Evolutionary conservation across 2,888 invertebrate genomes (phyloP).

Genomic region (Lasioglossum oenotherae): DNA sequence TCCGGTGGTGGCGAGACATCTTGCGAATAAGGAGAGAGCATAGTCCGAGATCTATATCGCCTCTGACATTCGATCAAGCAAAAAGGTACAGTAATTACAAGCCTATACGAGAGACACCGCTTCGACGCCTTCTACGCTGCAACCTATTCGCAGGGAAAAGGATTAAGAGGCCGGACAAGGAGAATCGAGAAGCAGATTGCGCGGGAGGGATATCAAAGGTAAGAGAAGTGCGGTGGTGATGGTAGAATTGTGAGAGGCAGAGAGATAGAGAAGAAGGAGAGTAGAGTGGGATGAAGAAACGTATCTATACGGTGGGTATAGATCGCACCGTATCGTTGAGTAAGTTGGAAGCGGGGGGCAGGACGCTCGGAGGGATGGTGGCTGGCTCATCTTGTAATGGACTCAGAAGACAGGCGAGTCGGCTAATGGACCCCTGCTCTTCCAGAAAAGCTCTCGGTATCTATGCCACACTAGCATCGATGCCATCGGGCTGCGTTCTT

Average conservation of each 20-base stretch:
- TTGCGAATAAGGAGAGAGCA: background rate
- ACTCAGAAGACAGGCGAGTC: conserved; percentile 84
- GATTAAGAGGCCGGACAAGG: conserved; percentile 56
- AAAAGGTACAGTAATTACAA: conserved; percentile 38
- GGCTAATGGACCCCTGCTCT: conserved; percentile 84
- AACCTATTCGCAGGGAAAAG: conserved; percentile 53
- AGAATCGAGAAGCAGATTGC: conserved; percentile 40
- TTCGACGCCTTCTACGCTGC: conserved; percentile 36
- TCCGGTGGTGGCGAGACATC: background rate
- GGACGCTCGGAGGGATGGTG: conserved; percentile 74
- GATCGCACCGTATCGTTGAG: conserved; percentile 70
- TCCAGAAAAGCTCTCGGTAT: conserved; percentile 83
- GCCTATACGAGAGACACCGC: conserved; percentile 29
- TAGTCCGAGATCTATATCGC: background rate
- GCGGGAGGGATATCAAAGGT: conserved; percentile 4
- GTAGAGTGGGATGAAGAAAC: conserved; percentile 22
- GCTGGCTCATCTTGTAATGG: conserved; percentile 85
- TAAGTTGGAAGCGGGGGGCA: conserved; percentile 73
- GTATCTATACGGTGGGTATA: conserved; percentile 66
- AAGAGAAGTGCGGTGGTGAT: background rate
- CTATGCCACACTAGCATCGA: conserved; percentile 81
- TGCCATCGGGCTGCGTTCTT: conserved; percentile 79
- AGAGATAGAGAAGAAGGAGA: background rate
- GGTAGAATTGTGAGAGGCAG: background rate
- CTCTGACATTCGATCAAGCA: background rate